Evolutionary conservation across 2,797 vertebrate species (phyloP).

Genomic region (Vespertilio murinus): DNA sequence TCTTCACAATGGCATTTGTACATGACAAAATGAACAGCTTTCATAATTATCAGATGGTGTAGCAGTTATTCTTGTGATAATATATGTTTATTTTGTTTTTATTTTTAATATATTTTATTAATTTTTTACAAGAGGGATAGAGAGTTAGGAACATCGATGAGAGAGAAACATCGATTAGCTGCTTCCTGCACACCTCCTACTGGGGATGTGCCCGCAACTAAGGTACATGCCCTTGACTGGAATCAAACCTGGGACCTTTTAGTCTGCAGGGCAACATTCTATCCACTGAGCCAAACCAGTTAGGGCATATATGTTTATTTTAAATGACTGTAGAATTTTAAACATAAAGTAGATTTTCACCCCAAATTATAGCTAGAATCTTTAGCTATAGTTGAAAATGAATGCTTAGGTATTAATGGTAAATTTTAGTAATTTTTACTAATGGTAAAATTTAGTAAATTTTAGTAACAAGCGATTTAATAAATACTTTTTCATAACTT

Average conservation of each 20-base stretch:
- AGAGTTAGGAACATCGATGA: too few species aligned
- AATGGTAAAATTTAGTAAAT: neutral
- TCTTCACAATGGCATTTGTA: conserved; percentile 18
- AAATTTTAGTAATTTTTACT: neutral
- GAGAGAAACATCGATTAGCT: too few species aligned
- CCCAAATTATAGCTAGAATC: neutral
- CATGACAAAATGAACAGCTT: conserved; percentile 28
- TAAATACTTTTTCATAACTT: conserved; percentile 6
- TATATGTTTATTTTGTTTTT: neutral
- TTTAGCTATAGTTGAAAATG: neutral
- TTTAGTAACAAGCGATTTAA: neutral
- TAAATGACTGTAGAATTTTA: conserved; percentile 13
- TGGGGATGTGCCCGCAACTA: too few species aligned
- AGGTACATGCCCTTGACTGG: too few species aligned
- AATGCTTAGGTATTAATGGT: conserved; percentile 1
- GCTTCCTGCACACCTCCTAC: too few species aligned
- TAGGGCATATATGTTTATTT: neutral
- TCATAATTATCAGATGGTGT: neutral
- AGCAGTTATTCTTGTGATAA: neutral
- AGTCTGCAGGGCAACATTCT: too few species aligned
- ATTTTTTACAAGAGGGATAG: too few species aligned
- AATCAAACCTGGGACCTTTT: too few species aligned
- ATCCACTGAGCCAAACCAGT: too few species aligned
- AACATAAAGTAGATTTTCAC: conserved; percentile 21
- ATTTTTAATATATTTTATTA: too few species aligned